Evolutionary conservation across 2,888 invertebrate genomes (phyloP).

Genomic region (Mimachlamys varia): DNA sequence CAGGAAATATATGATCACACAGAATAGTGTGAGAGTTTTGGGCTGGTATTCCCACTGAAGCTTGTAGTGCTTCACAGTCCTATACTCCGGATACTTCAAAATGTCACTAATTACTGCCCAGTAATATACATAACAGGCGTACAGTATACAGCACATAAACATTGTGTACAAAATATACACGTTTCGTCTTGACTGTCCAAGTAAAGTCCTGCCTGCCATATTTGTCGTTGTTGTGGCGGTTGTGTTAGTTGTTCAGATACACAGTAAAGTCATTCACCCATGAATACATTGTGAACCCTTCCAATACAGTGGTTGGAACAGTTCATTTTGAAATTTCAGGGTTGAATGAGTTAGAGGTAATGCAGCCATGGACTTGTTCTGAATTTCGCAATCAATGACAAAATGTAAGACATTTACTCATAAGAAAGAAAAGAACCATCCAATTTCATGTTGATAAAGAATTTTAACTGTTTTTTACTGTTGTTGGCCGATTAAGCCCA

Average conservation of each 20-base stretch:
- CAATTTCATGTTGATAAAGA: no score
- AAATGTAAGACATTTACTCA: no score
- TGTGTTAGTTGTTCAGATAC: not conserved
- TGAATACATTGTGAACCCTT: no score
- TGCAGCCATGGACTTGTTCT: no score
- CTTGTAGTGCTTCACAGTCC: not conserved
- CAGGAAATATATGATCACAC: not conserved
- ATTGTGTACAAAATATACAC: not conserved
- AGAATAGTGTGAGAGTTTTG: not conserved
- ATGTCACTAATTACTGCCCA: not conserved
- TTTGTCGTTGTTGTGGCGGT: not conserved
- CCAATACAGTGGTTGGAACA: no score
- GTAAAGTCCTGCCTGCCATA: constrained; percentile 28
- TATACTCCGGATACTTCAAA: not conserved
- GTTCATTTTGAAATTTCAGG: no score
- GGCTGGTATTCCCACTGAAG: constrained; percentile 27
- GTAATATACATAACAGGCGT: not conserved
- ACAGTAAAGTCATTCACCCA: no score
- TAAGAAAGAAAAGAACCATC: no score
- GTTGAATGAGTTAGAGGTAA: no score
- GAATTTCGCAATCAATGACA: no score
- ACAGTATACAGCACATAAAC: not conserved
- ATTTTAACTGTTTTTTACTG: no score
- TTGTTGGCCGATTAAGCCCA: no score
- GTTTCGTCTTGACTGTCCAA: not conserved